phyloP scores from a whole-genome alignment of 2,113 vertebrate genomes.

The Gnathonemus longibarbis region DNA sequence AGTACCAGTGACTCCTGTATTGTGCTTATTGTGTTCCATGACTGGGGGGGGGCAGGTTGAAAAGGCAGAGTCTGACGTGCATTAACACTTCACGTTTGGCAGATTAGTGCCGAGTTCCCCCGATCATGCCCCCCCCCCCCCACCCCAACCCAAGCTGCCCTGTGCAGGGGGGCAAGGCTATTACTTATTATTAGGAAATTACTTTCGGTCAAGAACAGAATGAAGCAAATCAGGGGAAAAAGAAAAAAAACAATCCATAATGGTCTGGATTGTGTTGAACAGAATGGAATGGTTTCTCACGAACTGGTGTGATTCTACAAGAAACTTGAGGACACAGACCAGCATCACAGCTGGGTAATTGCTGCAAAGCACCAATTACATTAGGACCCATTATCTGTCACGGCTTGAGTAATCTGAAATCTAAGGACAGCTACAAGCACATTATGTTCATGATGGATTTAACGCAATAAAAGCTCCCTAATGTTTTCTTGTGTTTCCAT shows the following conservation, averaged over 20 bases:
- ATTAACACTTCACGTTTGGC: constrained; percentile 43
- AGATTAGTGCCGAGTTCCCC: constrained; percentile 40
- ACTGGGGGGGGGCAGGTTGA: neutral
- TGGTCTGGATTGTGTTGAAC: constrained; percentile 17
- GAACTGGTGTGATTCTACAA: constrained; percentile 36
- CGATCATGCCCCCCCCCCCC: neutral
- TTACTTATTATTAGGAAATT: too few relatives aligned
- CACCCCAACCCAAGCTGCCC: constrained; percentile 7
- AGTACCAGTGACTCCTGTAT: constrained; percentile 18
- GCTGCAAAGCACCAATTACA: constrained; percentile 40
- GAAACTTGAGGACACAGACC: constrained; percentile 40
- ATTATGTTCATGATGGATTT: neutral
- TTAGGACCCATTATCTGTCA: constrained; percentile 38
- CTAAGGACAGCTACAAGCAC: constrained; percentile 9
- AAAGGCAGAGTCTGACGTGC: constrained; percentile 5
- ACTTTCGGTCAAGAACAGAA: constrained; percentile 21
- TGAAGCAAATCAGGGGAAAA: constrained; percentile 13
- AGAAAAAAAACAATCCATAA: constrained; percentile 17
- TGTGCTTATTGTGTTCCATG: constrained; percentile 35
- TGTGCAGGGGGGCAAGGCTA: constrained; percentile 34
- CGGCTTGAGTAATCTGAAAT: constrained; percentile 38
- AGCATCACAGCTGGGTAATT: constrained; percentile 36
- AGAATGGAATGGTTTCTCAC: constrained; percentile 42
- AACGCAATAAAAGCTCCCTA: neutral
- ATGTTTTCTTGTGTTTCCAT: neutral